Conservation (phyloP, 2,113 vertebrate species). For the Danionella cerebrum region DNA sequence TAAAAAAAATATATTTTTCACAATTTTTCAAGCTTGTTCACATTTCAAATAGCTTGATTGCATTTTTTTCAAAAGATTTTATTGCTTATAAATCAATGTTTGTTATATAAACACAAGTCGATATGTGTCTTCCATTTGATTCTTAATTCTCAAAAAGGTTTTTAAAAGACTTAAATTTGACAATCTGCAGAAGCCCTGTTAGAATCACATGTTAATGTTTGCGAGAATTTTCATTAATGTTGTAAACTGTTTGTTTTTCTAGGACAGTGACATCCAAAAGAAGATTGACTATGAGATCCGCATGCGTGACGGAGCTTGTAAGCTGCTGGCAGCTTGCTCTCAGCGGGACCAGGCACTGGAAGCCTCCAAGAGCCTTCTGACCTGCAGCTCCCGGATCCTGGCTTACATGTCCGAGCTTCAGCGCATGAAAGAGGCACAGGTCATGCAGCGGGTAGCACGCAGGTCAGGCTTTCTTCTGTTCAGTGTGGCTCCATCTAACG, state of each 20-base stretch:
- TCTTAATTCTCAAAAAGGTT: too few species aligned
- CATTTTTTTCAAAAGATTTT: too few species aligned
- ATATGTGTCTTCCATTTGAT: too few species aligned
- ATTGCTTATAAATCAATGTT: too few species aligned
- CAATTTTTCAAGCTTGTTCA: too few species aligned
- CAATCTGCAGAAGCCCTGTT: too few species aligned
- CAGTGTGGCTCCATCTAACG: not conserved
- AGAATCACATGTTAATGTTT: too few species aligned
- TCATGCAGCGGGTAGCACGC: constrained; percentile 72
- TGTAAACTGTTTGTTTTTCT: not conserved
- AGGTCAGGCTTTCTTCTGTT: constrained; percentile 56
- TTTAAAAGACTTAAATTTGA: too few species aligned
- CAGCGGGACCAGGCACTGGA: constrained; percentile 84
- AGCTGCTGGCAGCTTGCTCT: constrained; percentile 82
- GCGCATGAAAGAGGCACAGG: constrained; percentile 84
- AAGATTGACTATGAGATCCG: constrained; percentile 91
- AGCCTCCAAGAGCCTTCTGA: constrained; percentile 82
- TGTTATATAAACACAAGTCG: too few species aligned
- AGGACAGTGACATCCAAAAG: constrained; percentile 90
- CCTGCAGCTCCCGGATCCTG: constrained; percentile 83
- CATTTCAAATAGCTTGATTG: too few species aligned
- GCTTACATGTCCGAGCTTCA: constrained; percentile 90
- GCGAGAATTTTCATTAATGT: too few species aligned
- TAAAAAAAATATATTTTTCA: too few species aligned
- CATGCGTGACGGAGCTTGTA: constrained; percentile 86